Evolutionary conservation across 2,797 vertebrate genomes (phyloP), one percentile per base, ranked within the genome.

Genomic region (Microchirus variegatus): DNA sequence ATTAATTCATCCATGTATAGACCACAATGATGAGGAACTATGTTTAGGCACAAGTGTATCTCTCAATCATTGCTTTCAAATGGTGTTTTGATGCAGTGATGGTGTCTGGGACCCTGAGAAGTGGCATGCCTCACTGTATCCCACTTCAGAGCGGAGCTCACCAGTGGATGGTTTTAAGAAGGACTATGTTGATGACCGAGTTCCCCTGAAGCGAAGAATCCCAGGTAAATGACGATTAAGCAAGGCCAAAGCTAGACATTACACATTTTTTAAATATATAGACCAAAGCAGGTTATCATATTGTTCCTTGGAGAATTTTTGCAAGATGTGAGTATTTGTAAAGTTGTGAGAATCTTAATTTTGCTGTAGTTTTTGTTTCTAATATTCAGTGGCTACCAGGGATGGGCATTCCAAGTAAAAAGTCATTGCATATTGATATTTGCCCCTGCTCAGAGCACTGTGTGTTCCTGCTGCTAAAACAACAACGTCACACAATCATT

Each of bases 61-160:
- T 26, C 26, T 26, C 31, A 31, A 22, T 31, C 5, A 5, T 3
- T 37, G 0, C 4, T 40, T 9, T 43, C 46, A 9, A 42, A 31
- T 31, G 31, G 31, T 12, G 3, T 42, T 42, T 42, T 13, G 5
- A 14, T 42, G 7, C 15, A 99, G 98, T 80, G 97, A 99, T 84
- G 97, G 97, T 1, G 95, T 99, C 55, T 99, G 97, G 98, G 98
- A 98, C 75, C 97, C 98, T 70, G 97, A 99, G 86, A 99, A 98
- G 90, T 99, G 98, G 98, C 97, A 98, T 70, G 96, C 96, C 1
- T 99, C 97, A 50, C 88, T 98, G 64, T 98, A 99, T 84, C 96
- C 97, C 4, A 90, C 82, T 56, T 97, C 96, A 58, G 97, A 94
- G 67, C 91, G 95, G 62, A 96, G 87, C 81, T 96, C 96, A 49